These are phyloP conservation scores for Gadus macrocephalus DNA, from an alignment of 2,113 vertebrate genomes.

Conservation along the genomic window DNA sequence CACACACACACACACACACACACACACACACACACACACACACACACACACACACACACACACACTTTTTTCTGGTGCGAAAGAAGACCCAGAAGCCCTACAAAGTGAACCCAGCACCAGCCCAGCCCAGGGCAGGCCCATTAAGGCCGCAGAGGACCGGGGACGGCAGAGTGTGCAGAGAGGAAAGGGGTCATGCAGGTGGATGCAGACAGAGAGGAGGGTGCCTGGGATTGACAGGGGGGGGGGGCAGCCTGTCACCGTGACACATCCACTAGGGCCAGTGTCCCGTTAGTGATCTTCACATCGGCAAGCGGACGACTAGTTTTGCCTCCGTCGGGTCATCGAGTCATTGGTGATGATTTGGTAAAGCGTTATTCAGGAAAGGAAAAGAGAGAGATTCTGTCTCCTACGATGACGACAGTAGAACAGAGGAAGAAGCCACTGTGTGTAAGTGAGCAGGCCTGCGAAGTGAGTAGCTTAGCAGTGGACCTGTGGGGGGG, in stretches of 20 bases:
- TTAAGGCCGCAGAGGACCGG: not conserved
- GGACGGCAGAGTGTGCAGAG: not conserved
- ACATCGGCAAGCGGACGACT: too few species aligned
- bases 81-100: not conserved
- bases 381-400: too few species aligned
- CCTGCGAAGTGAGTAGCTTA: not conserved
- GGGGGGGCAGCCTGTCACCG: not conserved
- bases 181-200: slow-evolving; percentile 44
- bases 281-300: too few species aligned
- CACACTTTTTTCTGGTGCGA: slow-evolving; percentile 12
- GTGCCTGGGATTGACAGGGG: slow-evolving; percentile 11
- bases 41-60: slow-evolving; percentile 21
- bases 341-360: too few species aligned
- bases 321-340: too few species aligned
- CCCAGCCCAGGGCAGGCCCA: slow-evolving; percentile 31
- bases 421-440: too few species aligned
- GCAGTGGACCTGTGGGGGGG: slow-evolving; percentile 8
- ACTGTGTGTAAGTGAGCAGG: too few species aligned
- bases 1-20: slow-evolving; percentile 12
- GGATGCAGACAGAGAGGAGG: slow-evolving; percentile 23
- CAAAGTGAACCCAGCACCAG: not conserved
- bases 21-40: slow-evolving; percentile 37
- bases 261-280: too few species aligned
- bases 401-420: too few species aligned
- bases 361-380: too few species aligned